These are phyloP conservation scores for Sebastes aleutianus DNA, from an alignment of 2,797 vertebrate genomes.

Conservation along the genomic window DNA sequence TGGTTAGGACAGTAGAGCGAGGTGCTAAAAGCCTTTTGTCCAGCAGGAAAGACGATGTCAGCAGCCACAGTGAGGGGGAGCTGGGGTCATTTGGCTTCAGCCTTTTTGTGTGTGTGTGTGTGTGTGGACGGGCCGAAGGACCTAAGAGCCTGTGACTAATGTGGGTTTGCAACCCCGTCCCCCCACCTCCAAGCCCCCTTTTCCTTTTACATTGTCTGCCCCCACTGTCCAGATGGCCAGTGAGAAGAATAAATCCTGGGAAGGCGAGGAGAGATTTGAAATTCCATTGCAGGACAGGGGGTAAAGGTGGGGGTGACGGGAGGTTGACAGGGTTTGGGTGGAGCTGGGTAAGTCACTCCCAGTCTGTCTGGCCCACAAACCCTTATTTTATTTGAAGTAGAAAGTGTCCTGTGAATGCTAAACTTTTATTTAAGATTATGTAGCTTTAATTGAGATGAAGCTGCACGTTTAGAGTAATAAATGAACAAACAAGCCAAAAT, in stretches of 20 bases:
- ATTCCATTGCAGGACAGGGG: constrained; percentile 73
- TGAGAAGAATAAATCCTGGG: constrained; percentile 82
- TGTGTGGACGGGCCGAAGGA: constrained; percentile 65
- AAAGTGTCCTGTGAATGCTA: neutral
- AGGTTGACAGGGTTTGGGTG: constrained; percentile 20
- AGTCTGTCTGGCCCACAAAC: neutral
- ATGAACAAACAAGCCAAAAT: too few relatives aligned
- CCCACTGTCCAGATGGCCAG: constrained; percentile 87
- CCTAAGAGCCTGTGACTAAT: constrained; percentile 89
- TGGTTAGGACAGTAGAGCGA: constrained; percentile 68
- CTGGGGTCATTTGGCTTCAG: constrained; percentile 74
- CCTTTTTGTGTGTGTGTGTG: constrained; percentile 22
- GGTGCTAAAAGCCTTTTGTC: constrained; percentile 84
- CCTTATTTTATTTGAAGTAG: neutral
- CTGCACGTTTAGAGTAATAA: neutral
- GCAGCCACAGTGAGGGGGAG: constrained; percentile 63
- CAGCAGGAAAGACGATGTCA: constrained; percentile 78
- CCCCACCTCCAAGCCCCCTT: constrained; percentile 31
- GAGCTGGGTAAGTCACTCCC: constrained; percentile 19
- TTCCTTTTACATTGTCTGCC: constrained; percentile 81
- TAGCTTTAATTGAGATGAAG: neutral
- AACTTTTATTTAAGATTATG: neutral
- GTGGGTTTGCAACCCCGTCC: constrained; percentile 55
- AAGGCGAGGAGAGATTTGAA: constrained; percentile 70
- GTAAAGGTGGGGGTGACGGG: constrained; percentile 33